phyloP scores from a whole-genome alignment of 1,140 invertebrate genomes.

The Diachasmimorpha longicaudata region DNA sequence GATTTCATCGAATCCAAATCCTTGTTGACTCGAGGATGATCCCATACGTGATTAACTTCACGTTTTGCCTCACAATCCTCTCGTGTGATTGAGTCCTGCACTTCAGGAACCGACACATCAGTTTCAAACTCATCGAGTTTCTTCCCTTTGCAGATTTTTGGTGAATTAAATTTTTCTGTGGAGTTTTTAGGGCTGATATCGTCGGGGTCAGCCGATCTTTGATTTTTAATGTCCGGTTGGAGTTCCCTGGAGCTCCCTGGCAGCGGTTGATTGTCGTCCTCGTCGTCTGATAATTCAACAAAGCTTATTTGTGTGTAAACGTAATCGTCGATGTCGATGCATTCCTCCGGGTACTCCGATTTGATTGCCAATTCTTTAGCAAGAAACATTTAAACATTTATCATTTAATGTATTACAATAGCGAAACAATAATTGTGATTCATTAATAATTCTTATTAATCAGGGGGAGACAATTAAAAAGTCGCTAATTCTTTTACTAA shows the following conservation, averaged over 20 bases:
- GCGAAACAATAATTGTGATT: too few species aligned
- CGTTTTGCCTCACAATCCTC: background rate
- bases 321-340: background rate
- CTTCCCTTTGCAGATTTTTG: background rate
- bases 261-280: background rate
- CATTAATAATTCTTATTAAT: too few species aligned
- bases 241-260: background rate
- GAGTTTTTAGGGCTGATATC: too few species aligned
- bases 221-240: background rate
- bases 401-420: too few species aligned
- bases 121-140: background rate
- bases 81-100: background rate
- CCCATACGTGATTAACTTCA: background rate
- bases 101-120: background rate
- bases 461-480: too few species aligned
- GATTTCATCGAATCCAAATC: too few species aligned
- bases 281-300: background rate
- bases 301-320: background rate
- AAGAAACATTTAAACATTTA: background rate
- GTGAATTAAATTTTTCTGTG: too few species aligned
- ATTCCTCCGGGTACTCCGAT: background rate
- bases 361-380: background rate
- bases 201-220: too few species aligned
- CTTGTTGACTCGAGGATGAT: background rate
- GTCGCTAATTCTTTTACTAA: too few species aligned